phyloP scores from a whole-genome alignment of 2,797 vertebrate genomes.

The Propithecus perrieri region DNA sequence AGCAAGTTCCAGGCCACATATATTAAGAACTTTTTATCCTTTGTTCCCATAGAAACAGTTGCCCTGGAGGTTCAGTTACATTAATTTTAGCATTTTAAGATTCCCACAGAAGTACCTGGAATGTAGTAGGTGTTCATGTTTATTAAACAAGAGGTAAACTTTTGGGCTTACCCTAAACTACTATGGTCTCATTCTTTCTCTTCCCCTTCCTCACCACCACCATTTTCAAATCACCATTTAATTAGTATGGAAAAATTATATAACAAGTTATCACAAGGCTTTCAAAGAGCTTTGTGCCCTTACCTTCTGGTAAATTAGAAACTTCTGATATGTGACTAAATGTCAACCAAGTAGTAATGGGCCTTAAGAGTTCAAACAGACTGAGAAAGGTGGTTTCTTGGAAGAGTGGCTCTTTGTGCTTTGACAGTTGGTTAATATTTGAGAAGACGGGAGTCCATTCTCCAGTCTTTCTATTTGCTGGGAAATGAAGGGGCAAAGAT shows the following conservation, averaged over 20 bases:
- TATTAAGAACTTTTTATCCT: neutral
- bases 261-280: neutral
- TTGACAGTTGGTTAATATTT: slow-evolving; percentile 65
- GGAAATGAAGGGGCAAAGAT: slow-evolving; percentile 65
- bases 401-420: neutral
- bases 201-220: neutral
- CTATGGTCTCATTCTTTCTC: neutral
- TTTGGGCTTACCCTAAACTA: neutral
- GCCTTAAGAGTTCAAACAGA: neutral
- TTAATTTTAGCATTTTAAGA: neutral
- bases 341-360: neutral
- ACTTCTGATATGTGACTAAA: neutral
- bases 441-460: slow-evolving; percentile 34
- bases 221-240: neutral
- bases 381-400: neutral
- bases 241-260: neutral
- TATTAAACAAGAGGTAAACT: neutral
- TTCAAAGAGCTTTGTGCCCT: neutral
- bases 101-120: neutral
- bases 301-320: neutral
- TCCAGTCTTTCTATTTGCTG: neutral
- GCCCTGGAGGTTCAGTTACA: neutral
- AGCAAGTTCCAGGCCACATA: neutral
- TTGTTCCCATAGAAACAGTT: neutral
- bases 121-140: neutral